Percentiles rank a stretch among this genome's conserved stretches.
phyloP scores from a whole-genome alignment of 2,113 vertebrate genomes.

The Eurypyga helias region DNA sequence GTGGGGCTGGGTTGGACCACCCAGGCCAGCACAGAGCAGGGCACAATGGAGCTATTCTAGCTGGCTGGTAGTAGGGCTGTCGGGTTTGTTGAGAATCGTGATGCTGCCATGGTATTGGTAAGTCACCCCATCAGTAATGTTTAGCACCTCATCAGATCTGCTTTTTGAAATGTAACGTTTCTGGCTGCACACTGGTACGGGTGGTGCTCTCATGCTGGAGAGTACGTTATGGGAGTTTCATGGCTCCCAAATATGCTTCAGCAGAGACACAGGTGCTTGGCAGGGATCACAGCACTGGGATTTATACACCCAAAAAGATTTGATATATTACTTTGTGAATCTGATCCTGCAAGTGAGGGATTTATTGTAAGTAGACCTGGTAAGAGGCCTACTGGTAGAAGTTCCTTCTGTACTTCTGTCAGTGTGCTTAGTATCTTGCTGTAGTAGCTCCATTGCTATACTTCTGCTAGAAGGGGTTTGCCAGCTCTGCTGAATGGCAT shows the following conservation, averaged over 20 bases:
- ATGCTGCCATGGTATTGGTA: neutral
- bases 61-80: neutral
- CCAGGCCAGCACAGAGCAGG: neutral
- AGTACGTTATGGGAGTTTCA: neutral
- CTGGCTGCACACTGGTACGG: neutral
- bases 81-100: fast-evolving
- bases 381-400: neutral
- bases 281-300: neutral
- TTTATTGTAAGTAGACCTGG: neutral
- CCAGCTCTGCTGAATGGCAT: neutral
- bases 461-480: neutral
- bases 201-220: neutral
- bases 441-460: neutral
- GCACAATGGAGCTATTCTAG: neutral
- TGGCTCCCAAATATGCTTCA: neutral
- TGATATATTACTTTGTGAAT: neutral
- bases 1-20: neutral
- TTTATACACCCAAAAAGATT: neutral
- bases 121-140: neutral
- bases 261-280: neutral
- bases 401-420: neutral
- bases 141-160: slow-evolving; percentile 21
- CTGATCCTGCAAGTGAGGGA: neutral
- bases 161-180: neutral
- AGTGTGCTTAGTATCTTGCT: neutral